Evolutionary conservation across 2,797 vertebrate genomes (phyloP), one percentile per base, ranked within the genome.

Genomic region (Pelochelys cantorii): DNA sequence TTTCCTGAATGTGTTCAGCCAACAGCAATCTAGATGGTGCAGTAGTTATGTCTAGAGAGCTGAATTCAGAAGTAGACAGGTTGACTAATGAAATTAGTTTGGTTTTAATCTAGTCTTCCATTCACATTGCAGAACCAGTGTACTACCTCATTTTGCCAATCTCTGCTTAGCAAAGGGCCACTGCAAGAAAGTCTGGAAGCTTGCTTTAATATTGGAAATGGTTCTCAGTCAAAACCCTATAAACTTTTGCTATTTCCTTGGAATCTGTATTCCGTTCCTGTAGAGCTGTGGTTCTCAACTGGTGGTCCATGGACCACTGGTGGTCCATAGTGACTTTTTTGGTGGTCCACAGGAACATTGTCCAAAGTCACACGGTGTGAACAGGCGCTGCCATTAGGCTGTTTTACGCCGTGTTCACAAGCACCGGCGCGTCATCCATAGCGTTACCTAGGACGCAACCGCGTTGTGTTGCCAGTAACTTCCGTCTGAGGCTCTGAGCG

Each of bases 11-110:
- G 54, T 79, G 82, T 96, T 97, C 90, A 95, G 85, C 77, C 94
- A 87, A 85, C 90, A 94, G 53, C 94, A 96, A 79, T 56, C 87
- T 77, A 77, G 42, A 48, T 52, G 23, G 13, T 48, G 87, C 42
- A 93, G 68, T 17, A 77, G 93, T 95, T 88, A 62, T 34, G 20
- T 81, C 83, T 90, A 65, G 37, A 86, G 94, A 94, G 57, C 81
- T 84, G 91, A 86, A 86, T 96, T 94, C 94, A 93, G 0, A 0
- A 78, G 81, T 94, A 88, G 74, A 86, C 14, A 90, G 91, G 79
- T 82, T 89, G 96, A 81, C 83, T 85, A 93, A 62, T 85, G 59
- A 84, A 81, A 93, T 96, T 89, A 92, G 85, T 95, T 96, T 93
- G 88, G 88, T 93, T 92, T 85, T 29, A 75, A 52, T 85, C 85